Base-by-base conservation (phyloP, 2,888 invertebrate genomes). In the Metacarcinus magister region DNA sequence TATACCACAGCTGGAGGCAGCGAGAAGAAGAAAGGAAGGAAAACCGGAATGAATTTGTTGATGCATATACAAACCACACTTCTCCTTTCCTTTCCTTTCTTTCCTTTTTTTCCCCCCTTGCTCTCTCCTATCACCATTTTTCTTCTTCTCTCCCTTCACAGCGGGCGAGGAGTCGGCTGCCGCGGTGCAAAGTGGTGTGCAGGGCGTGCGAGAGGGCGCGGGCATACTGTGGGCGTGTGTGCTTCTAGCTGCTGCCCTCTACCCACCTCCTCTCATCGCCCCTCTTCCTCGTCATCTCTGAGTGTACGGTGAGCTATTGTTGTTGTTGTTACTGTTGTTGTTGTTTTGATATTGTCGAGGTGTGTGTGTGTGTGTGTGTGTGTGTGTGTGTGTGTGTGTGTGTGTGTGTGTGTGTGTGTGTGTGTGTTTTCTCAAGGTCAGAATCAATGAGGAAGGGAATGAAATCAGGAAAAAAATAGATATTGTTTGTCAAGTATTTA, bases 91-190 rank as follows among this genome's bases (percentile, higher is more conserved):
- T 3, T 44, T n/a, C 8, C 16, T 4, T 4, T 19, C 43, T 13
- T 16, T 19, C 43, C n/a, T n/a, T 44, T 46, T 46, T 19, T 19
- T 10, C 2, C 89, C 28, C 39, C 89, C 28, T 39, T 10, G 32
- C 39, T 39, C 19, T 43, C 28, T 7, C 13, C 23, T 19, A 3
- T 89, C 28, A 16, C 10, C 28, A 4, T 89, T 43, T 43, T 28
- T 43, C 44, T 44, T 43, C 13, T 16, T n/a, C 19, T 90, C 90
- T 43, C 23, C 19, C 44, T 44, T 13, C 43, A 16, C 96, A 96
- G 96, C 96, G 67, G 96, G 96, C 16, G 96, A 96, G 67, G 96
- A 96, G 67, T 96, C 96, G 10, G 96, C 96, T n/a, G 96, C 96
- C 48, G 96, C 96, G 16, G 96, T 96, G 48, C 96, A 96, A 54